Base-by-base conservation (phyloP, 2,888 invertebrate species). In the Diaprepes abbreviatus region DNA sequence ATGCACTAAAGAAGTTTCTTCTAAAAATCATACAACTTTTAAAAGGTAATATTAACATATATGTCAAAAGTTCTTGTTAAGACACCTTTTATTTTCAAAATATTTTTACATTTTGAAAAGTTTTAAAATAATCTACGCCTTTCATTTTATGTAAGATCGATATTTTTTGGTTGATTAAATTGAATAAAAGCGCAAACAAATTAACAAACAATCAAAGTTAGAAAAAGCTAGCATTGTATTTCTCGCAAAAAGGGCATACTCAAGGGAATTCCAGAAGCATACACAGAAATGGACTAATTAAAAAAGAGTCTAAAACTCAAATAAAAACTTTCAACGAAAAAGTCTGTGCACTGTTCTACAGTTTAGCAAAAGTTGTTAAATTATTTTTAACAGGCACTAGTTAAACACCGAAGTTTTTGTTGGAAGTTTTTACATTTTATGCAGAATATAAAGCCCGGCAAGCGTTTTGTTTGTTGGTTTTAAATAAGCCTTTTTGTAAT, bases 311-410 rank as follows among this genome's bases (percentile, higher is more conserved):
- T 7, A 55, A 38, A 63, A 63, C 63, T 52, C 63, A 52, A 63
- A 63, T 54, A 63, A 63, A 63, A 66, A 66, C 33, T 66, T 66
- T 58, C 45, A 45, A 35, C 43, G 67, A 43, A 62, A 59, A 55
- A 63, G 36, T 24, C 48, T 28, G 28, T 16, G 50, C 58, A 31
- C 28, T 31, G 38, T 58, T 40, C 58, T 28, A 31, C 50, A 36
- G 43, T 45, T 57, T 57, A 7, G 19, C 33, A 12, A 62, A 67
- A 67, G 67, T 67, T 67, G 63, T 68, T 62, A 57, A 68, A 63
- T 68, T 68, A 57, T 63, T 68, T 68, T 68, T 68, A 68, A 68
- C 68, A 48, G 33, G 60, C 31, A 35, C 59, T 58, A 59, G 59
- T 59, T 66, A 66, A 66, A 62, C 67, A 40, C 48, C n/a, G 28